Percentiles rank a stretch among this genome's conserved stretches.
Evolutionary conservation across 2,113 vertebrate genomes (phyloP).

Genomic region (Brachypteracias leptosomus): DNA sequence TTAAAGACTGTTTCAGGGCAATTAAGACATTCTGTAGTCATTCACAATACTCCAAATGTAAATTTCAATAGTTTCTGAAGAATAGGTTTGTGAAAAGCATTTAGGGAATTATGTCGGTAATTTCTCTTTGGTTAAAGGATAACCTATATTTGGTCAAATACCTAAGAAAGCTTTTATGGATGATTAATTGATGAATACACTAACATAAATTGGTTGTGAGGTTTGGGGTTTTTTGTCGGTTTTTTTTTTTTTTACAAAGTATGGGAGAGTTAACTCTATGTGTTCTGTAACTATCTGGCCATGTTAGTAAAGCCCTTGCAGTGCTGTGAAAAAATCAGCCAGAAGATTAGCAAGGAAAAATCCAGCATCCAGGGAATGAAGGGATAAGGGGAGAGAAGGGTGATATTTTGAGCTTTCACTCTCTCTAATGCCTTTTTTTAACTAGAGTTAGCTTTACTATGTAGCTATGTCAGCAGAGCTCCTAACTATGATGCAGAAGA

Average conservation of each 20-base stretch:
- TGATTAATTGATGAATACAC: background rate
- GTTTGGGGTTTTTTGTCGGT: background rate
- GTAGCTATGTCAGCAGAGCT: background rate
- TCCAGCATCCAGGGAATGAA: background rate
- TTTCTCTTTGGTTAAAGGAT: slow-evolving; percentile 44
- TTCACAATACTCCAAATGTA: background rate
- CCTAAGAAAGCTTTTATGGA: slow-evolving; percentile 6
- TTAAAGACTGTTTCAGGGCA: background rate
- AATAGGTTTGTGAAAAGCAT: background rate
- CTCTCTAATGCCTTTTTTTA: background rate
- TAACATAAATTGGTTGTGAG: background rate
- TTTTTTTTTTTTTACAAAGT: background rate
- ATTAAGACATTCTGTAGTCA: background rate
- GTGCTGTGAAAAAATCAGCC: background rate
- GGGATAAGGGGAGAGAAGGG: background rate
- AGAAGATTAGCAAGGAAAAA: background rate
- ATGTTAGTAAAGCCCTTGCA: background rate
- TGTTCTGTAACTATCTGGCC: background rate
- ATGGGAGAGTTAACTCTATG: background rate
- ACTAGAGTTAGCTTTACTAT: background rate
- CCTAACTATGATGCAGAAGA: background rate
- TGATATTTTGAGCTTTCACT: background rate
- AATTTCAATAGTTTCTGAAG: slow-evolving; percentile 1
- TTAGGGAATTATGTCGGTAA: slow-evolving; percentile 3
- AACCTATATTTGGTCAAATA: background rate